These are phyloP conservation scores for Lepilemur septentrionalis DNA, from an alignment of 2,797 vertebrate genomes.

Conservation along the genomic window DNA sequence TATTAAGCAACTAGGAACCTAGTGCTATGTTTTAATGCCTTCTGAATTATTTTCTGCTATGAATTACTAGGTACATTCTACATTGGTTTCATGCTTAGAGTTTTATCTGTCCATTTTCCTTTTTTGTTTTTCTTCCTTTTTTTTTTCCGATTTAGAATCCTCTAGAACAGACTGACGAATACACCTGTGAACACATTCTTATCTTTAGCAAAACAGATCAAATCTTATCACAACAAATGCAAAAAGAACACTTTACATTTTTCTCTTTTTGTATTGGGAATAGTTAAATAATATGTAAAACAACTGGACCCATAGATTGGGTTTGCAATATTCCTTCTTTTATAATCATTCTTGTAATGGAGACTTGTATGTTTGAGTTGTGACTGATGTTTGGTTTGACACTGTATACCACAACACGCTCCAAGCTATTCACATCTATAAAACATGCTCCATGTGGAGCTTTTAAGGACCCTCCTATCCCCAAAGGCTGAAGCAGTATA, in stretches of 20 bases:
- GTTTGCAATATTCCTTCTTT: background rate
- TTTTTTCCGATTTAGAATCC: background rate
- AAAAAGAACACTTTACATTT: background rate
- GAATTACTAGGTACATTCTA: background rate
- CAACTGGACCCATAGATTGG: background rate
- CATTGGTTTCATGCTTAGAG: background rate
- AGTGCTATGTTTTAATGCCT: background rate
- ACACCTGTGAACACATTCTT: background rate
- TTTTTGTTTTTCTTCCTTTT: background rate
- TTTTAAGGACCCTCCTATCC: background rate
- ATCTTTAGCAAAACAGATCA: conserved; percentile 11
- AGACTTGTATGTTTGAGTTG: background rate
- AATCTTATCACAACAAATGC: background rate
- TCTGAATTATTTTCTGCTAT: conserved; percentile 14
- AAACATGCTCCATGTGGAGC: background rate
- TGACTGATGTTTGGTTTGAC: background rate
- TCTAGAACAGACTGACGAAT: background rate
- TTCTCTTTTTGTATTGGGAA: background rate
- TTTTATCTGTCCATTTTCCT: background rate
- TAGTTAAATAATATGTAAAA: conserved; percentile 10
- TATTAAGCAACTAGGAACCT: background rate
- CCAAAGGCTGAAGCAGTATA: background rate
- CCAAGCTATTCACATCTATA: background rate
- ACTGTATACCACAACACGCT: background rate
- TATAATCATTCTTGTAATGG: background rate